phyloP scores from a whole-genome alignment of 2,888 invertebrate genomes.

The Acleris holmiana region DNA sequence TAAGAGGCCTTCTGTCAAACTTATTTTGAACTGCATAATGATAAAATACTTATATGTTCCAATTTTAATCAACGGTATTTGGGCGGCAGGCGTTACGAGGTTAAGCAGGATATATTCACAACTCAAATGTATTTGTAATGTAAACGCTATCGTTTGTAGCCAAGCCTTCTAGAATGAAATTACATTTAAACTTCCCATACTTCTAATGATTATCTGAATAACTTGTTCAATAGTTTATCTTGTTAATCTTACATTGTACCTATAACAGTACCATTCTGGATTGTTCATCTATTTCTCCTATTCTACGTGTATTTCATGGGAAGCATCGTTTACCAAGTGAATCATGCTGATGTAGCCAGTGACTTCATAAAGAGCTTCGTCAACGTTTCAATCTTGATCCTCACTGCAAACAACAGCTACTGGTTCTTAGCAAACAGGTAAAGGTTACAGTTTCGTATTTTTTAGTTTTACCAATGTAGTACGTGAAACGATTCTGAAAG shows the following conservation, averaged over 20 bases:
- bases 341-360: slow-evolving; percentile 51
- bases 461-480: not conserved
- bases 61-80: no score
- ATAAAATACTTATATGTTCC: no score
- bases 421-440: slow-evolving; percentile 67
- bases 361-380: slow-evolving; percentile 65
- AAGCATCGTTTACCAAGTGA: slow-evolving; percentile 54
- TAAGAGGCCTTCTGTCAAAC: no score
- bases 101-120: not conserved
- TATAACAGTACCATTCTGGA: slow-evolving; percentile 60
- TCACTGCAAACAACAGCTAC: slow-evolving; percentile 59
- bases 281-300: slow-evolving; percentile 55
- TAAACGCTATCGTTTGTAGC: no score
- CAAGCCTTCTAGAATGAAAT: no score
- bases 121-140: not conserved
- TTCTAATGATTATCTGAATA: no score
- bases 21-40: no score
- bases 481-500: no score
- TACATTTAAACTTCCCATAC: no score
- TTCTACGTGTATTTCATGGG: slow-evolving; percentile 65
- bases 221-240: no score
- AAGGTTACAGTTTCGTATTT: not conserved
- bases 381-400: slow-evolving; percentile 58
- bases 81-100: no score
- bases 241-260: not conserved